Percentiles rank a stretch among this genome's conserved stretches.
phyloP scores from a whole-genome alignment of 2,888 invertebrate genomes.

The Achlya flavicornis region DNA sequence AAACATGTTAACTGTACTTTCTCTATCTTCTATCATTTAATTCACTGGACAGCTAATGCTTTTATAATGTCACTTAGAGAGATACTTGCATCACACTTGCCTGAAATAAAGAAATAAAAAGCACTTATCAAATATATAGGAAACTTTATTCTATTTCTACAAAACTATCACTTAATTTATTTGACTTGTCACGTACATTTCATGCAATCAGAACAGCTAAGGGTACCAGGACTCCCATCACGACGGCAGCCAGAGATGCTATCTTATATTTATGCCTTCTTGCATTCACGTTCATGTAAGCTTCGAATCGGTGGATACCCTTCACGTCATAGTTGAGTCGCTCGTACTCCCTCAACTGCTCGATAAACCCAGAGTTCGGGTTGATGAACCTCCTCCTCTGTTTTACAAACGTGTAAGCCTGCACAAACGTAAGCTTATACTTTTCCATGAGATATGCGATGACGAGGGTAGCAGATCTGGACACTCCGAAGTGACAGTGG shows the following conservation, averaged over 20 bases:
- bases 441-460: constrained; percentile 97
- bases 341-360: constrained; percentile 90
- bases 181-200: constrained; percentile 20
- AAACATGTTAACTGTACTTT: neutral
- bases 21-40: neutral
- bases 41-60: too few relatives aligned
- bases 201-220: constrained; percentile 64
- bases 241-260: constrained; percentile 64
- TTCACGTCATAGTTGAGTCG: constrained; percentile 65
- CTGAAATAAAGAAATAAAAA: neutral
- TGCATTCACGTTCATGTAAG: constrained; percentile 69
- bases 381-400: constrained; percentile 94
- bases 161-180: neutral
- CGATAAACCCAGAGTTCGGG: constrained; percentile 97
- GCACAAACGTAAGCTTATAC: constrained; percentile 91
- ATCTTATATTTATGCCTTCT: constrained; percentile 72
- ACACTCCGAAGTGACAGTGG: constrained; percentile 98
- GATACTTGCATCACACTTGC: neutral
- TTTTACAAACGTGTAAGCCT: constrained; percentile 94
- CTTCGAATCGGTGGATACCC: constrained; percentile 64
- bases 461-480: constrained; percentile 96
- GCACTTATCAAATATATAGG: neutral
- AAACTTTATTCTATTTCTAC: neutral
- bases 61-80: neutral
- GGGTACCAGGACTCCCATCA: constrained; percentile 67